Conservation (phyloP, 2,113 vertebrate genomes). For the Penelope pileata region DNA sequence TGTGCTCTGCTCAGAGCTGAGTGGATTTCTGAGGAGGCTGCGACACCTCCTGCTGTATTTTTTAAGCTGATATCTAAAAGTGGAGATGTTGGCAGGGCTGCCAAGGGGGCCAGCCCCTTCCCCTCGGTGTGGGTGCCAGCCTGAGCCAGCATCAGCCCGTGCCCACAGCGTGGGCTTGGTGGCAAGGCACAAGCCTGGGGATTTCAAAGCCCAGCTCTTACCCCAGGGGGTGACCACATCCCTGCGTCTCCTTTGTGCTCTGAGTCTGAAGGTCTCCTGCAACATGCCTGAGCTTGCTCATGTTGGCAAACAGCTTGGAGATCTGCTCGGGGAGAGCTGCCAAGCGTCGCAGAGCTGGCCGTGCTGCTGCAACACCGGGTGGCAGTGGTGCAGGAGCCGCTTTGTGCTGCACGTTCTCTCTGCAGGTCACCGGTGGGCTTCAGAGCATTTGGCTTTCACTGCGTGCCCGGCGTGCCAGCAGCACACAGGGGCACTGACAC, state of each 20-base stretch:
- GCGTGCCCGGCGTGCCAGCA: background rate
- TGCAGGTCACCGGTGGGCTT: background rate
- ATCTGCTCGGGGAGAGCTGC: background rate
- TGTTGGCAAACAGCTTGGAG: background rate
- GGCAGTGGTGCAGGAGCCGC: background rate
- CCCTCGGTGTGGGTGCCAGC: background rate
- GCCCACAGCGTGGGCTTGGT: background rate
- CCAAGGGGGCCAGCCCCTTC: background rate
- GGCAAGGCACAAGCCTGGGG: conserved; percentile 7
- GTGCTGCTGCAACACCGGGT: background rate
- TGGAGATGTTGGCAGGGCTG: background rate
- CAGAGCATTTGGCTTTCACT: background rate
- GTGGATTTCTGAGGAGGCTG: conserved; percentile 7
- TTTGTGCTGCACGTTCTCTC: background rate
- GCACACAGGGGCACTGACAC: rapidly evolving
- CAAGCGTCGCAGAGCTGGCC: rapidly evolving
- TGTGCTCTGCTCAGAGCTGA: background rate
- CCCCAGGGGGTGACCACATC: background rate
- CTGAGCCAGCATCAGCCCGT: background rate
- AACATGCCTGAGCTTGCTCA: conserved; percentile 43
- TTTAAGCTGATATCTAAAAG: background rate
- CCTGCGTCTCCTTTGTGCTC: background rate
- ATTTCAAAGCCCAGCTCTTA: background rate
- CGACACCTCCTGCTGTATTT: background rate
- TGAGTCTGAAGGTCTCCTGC: background rate